These are phyloP conservation scores for Drosophila formosana DNA, from an alignment of 2,888 invertebrate species.

Conservation along the genomic window DNA sequence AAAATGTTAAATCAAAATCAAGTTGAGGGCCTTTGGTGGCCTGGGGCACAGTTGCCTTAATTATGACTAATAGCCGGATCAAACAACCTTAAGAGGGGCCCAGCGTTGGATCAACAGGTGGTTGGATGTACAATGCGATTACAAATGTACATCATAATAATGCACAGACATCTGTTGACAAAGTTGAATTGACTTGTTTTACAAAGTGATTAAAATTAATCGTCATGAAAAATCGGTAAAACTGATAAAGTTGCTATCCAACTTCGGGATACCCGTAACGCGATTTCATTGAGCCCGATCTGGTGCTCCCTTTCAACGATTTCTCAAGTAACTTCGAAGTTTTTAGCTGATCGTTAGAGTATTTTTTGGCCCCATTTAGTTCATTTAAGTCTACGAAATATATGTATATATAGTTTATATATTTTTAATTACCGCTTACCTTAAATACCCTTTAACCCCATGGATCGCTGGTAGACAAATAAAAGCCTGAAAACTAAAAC, in stretches of 20 bases:
- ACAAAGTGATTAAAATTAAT: slow-evolving; percentile 39
- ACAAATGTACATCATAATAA: slow-evolving; percentile 11
- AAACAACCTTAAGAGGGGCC: slow-evolving; percentile 39
- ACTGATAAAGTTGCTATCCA: not conserved
- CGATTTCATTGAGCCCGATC: too few relatives aligned
- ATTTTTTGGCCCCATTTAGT: too few relatives aligned
- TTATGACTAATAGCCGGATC: slow-evolving; percentile 66
- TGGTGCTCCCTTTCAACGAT: too few relatives aligned
- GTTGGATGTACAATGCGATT: slow-evolving; percentile 8
- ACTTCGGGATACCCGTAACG: not conserved
- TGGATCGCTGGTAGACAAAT: not conserved
- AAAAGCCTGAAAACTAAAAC: slow-evolving; percentile 12
- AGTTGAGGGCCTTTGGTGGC: slow-evolving; percentile 50
- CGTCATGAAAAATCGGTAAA: not conserved
- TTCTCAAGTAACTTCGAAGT: too few relatives aligned
- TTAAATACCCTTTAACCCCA: not conserved
- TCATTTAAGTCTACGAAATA: too few relatives aligned
- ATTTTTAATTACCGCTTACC: not conserved
- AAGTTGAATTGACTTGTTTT: slow-evolving; percentile 39
- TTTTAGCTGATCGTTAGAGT: too few relatives aligned
- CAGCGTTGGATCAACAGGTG: slow-evolving; percentile 1
- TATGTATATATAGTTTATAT: too few relatives aligned
- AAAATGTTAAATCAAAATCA: slow-evolving; percentile 36
- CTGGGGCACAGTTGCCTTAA: slow-evolving; percentile 55
- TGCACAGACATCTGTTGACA: slow-evolving; percentile 21